These are phyloP conservation scores for Medauroidea extradentata DNA, from an alignment of 1,140 invertebrate species.

Conservation along the genomic window DNA sequence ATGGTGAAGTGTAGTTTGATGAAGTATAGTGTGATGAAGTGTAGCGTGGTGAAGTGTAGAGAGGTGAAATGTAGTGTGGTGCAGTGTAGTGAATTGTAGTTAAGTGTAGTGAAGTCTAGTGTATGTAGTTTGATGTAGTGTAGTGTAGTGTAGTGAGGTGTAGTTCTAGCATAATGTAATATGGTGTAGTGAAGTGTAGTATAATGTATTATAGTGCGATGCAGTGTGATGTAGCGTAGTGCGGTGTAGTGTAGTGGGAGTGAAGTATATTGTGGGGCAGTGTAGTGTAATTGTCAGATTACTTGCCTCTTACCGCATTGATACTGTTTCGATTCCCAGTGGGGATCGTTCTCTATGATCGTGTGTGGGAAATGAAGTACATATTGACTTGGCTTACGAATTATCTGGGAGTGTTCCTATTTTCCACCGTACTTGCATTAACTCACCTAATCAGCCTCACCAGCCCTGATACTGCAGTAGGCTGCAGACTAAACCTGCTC, in stretches of 20 bases:
- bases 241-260: slow-evolving; percentile 6
- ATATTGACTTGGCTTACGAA: too few species aligned
- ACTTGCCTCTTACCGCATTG: too few species aligned
- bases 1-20: not conserved
- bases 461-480: too few species aligned
- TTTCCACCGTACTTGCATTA: too few species aligned
- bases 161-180: not conserved
- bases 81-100: not conserved
- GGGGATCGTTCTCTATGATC: too few species aligned
- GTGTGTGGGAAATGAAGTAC: too few species aligned
- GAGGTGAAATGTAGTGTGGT: too few species aligned
- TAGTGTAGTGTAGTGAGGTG: slow-evolving; percentile 1
- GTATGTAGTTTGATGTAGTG: slow-evolving; percentile 1
- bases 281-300: not conserved
- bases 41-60: not conserved
- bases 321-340: too few species aligned
- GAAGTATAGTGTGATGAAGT: not conserved
- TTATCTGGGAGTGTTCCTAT: too few species aligned
- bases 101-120: not conserved
- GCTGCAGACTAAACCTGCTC: too few species aligned
- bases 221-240: slow-evolving; percentile 4
- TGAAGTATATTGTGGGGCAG: not conserved
- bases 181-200: slow-evolving; percentile 1
- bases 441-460: too few species aligned
- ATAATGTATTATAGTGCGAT: not conserved